Evolutionary conservation across 2,888 invertebrate species (phyloP).

Genomic region (Eledona agricola): DNA sequence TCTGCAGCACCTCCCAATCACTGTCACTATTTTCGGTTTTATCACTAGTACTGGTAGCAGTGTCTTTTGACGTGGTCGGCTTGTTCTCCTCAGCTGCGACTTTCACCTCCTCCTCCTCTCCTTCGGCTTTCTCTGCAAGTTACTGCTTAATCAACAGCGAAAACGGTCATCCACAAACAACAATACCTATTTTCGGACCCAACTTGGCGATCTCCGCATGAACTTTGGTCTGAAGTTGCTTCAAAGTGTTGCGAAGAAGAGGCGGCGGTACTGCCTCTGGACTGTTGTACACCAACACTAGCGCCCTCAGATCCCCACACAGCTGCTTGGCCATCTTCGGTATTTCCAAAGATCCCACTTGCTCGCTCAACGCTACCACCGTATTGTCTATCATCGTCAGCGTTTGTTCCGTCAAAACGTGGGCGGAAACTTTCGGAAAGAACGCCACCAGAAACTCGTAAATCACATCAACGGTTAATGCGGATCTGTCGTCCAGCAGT

Average conservation of each 20-base stretch:
- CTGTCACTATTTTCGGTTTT: slow-evolving; percentile 44
- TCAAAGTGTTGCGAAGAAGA: slow-evolving; percentile 54
- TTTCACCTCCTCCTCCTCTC: slow-evolving; percentile 36
- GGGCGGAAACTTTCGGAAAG: slow-evolving; percentile 81
- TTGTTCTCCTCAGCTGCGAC: slow-evolving; percentile 37
- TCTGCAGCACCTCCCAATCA: slow-evolving; percentile 55
- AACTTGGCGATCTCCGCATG: slow-evolving; percentile 53
- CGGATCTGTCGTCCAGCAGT: slow-evolving; percentile 84
- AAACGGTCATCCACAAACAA: slow-evolving; percentile 1
- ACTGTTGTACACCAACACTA: slow-evolving; percentile 67
- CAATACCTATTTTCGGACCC: slow-evolving; percentile 39
- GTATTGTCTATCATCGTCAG: slow-evolving; percentile 69
- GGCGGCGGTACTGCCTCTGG: slow-evolving; percentile 58
- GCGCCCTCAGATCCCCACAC: slow-evolving; percentile 67
- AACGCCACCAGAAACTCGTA: slow-evolving; percentile 89
- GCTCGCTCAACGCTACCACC: slow-evolving; percentile 68
- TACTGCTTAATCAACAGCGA: slow-evolving; percentile 8
- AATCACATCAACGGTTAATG: slow-evolving; percentile 84
- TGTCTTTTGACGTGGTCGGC: slow-evolving; percentile 53
- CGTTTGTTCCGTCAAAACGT: slow-evolving; percentile 70
- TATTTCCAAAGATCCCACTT: slow-evolving; percentile 65
- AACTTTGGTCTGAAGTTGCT: slow-evolving; percentile 55
- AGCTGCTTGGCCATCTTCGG: slow-evolving; percentile 64
- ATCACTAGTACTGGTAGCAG: no score
- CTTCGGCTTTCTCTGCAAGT: slow-evolving; percentile 24